These are phyloP conservation scores for Geotrupes spiniger DNA, from an alignment of 2,888 invertebrate genomes.

Conservation along the genomic window DNA sequence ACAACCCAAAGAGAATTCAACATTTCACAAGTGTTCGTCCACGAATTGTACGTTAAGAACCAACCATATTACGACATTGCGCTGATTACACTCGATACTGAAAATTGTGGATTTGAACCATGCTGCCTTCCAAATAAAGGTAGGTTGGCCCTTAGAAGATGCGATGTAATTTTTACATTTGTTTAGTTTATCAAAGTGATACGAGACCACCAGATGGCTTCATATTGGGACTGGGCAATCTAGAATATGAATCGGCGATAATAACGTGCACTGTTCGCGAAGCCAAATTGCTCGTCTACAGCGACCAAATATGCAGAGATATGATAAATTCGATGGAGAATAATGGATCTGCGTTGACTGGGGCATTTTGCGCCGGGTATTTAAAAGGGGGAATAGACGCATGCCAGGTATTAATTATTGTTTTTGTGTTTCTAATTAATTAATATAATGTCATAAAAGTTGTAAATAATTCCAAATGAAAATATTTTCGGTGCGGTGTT, in stretches of 20 bases:
- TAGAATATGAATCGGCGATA: slow-evolving; percentile 37
- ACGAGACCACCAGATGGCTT: slow-evolving; percentile 38
- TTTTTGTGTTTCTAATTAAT: not conserved
- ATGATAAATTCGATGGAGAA: slow-evolving; percentile 42
- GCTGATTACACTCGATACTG: slow-evolving; percentile 37
- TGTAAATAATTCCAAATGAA: too few species aligned
- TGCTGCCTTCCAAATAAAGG: slow-evolving; percentile 42
- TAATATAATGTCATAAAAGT: too few species aligned
- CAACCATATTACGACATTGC: slow-evolving; percentile 46
- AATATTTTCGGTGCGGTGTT: too few species aligned
- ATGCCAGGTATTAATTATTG: slow-evolving; percentile 54
- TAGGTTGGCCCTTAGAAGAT: slow-evolving; percentile 20
- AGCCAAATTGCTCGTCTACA: slow-evolving; percentile 42
- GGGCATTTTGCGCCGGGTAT: slow-evolving; percentile 57
- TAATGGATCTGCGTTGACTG: slow-evolving; percentile 32
- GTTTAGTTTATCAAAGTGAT: slow-evolving; percentile 7
- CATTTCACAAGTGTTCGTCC: slow-evolving; percentile 41
- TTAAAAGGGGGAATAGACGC: slow-evolving; percentile 58
- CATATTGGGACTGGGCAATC: slow-evolving; percentile 43
- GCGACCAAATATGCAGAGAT: slow-evolving; percentile 37
- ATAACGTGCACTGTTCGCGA: slow-evolving; percentile 45
- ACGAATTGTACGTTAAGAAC: slow-evolving; percentile 41
- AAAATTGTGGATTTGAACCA: slow-evolving; percentile 36
- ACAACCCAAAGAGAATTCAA: slow-evolving; percentile 33
- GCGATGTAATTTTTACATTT: not conserved